A percentile compares a stretch with the other conserved stretches of the same genome.
These are phyloP conservation scores for Xiphophorus maculatus DNA, from an alignment of 2,113 vertebrate species.

Conservation along the genomic window DNA sequence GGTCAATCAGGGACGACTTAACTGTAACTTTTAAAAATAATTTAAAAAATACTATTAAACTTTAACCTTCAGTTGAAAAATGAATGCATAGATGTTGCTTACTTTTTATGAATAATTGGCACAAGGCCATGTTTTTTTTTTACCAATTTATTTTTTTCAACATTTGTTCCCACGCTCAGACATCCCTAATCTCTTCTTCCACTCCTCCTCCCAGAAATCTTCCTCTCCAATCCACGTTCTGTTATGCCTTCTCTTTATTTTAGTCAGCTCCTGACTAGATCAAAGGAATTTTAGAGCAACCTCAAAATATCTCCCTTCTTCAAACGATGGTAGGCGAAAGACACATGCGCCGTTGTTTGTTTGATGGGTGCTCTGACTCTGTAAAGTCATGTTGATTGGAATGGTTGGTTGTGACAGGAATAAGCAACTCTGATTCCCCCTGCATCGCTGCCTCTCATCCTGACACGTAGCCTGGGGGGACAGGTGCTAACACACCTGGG, in stretches of 20 bases:
- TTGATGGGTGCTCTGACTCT: conserved; percentile 28
- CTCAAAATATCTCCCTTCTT: conserved; percentile 66
- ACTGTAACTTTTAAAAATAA: neutral
- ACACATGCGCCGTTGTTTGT: conserved; percentile 39
- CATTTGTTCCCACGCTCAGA: conserved; percentile 21
- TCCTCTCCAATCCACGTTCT: conserved; percentile 1
- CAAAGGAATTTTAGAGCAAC: conserved; percentile 67
- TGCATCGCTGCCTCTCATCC: conserved; percentile 25
- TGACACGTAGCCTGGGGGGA: conserved; percentile 47
- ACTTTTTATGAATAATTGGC: conserved; percentile 1
- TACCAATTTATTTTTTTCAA: conserved; percentile 15
- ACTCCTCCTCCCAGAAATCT: conserved; percentile 19
- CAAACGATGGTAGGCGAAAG: conserved; percentile 35
- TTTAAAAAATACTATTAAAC: neutral
- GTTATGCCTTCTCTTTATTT: conserved; percentile 35
- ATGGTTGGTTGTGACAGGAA: conserved; percentile 42
- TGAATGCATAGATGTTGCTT: neutral
- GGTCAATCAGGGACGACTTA: neutral
- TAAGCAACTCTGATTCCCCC: conserved; percentile 4
- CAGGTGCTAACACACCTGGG: conserved; percentile 44
- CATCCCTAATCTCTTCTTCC: conserved; percentile 23
- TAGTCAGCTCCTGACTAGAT: conserved; percentile 47
- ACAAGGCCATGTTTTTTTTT: conserved; percentile 29
- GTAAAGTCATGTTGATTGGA: conserved; percentile 35
- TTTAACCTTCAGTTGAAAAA: neutral